A percentile compares a stretch with the other conserved stretches of the same genome.
Evolutionary conservation across 2,888 invertebrate species (phyloP).

Genomic region (Tanytarsus gracilentus): DNA sequence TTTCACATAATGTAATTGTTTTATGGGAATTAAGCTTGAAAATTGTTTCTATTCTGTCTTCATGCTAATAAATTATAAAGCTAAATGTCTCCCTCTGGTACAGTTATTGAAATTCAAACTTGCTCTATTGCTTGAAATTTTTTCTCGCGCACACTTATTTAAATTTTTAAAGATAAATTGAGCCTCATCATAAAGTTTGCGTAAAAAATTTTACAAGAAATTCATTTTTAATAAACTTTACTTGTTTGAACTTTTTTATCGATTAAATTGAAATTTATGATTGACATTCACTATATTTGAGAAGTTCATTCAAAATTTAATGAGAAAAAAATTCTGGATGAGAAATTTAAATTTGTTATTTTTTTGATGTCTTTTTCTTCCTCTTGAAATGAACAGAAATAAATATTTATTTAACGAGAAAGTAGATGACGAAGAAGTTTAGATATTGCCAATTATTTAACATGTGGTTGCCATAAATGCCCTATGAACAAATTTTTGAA

Average conservation of each 20-base stretch:
- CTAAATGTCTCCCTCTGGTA: conserved; percentile 13
- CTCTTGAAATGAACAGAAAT: too few relatives aligned
- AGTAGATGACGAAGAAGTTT: neutral
- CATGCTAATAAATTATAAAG: conserved; percentile 12
- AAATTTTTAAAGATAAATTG: neutral
- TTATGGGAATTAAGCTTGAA: conserved; percentile 21
- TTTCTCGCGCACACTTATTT: neutral
- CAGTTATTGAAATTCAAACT: conserved; percentile 19
- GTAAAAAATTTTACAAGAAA: too few relatives aligned
- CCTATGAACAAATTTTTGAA: neutral
- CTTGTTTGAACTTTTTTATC: too few relatives aligned
- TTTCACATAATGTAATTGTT: conserved; percentile 28
- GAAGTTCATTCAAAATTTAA: too few relatives aligned
- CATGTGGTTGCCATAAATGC: conserved; percentile 27
- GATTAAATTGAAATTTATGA: too few relatives aligned
- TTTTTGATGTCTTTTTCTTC: too few relatives aligned
- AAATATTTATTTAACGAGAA: conserved; percentile 5
- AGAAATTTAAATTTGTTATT: too few relatives aligned
- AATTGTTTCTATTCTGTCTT: conserved; percentile 5
- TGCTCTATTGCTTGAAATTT: neutral
- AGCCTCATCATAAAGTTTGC: conserved; percentile 2
- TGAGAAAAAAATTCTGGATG: too few relatives aligned
- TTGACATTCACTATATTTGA: too few relatives aligned
- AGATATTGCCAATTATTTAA: conserved; percentile 8
- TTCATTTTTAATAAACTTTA: too few relatives aligned